A percentile compares a stretch with the other conserved stretches of the same genome.
Conservation (phyloP, 2,888 invertebrate species). For the Caenorhabditis doughertyi region DNA sequence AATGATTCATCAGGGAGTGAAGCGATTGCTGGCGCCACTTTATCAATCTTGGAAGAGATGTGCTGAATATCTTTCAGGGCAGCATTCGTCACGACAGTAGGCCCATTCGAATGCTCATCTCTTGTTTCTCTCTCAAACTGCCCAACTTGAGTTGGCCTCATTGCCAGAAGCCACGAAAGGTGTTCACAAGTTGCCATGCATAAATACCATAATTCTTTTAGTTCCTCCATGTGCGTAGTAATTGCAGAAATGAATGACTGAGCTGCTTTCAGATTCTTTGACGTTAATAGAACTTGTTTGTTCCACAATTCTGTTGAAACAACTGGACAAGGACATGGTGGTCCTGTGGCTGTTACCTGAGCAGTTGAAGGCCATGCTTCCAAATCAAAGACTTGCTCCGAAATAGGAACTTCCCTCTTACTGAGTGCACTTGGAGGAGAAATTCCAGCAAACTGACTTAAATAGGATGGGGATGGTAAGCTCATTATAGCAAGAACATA, state of each 20-base stretch:
- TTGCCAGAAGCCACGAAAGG: conserved; percentile 93
- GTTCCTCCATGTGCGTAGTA: conserved; percentile 54
- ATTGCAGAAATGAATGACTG: conserved; percentile 88
- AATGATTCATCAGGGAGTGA: conserved; percentile 40
- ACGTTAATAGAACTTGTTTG: conserved; percentile 96
- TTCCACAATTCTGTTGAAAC: conserved; percentile 86
- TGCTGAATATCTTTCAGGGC: conserved; percentile 65
- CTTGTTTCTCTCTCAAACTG: conserved; percentile 84
- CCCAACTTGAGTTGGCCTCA: conserved; percentile 95
- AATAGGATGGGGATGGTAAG: conserved; percentile 54
- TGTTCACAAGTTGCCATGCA: conserved; percentile 94
- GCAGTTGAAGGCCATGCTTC: conserved; percentile 60
- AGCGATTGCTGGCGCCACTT: conserved; percentile 61
- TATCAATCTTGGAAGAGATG: conserved; percentile 66
- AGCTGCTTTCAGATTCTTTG: conserved; percentile 98
- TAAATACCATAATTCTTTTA: conserved; percentile 84
- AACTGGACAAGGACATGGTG: conserved; percentile 87
- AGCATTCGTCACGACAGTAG: conserved; percentile 67
- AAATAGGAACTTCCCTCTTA: conserved; percentile 35
- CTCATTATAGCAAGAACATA: conserved; percentile 58
- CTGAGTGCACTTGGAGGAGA: conserved; percentile 42
- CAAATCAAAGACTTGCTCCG: conserved; percentile 83
- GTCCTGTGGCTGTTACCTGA: conserved; percentile 97
- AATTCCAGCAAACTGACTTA: conserved; percentile 57
- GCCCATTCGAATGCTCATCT: conserved; percentile 50